phyloP scores from a whole-genome alignment of 1,140 invertebrate species.

The Lepidurus arcticus region DNA sequence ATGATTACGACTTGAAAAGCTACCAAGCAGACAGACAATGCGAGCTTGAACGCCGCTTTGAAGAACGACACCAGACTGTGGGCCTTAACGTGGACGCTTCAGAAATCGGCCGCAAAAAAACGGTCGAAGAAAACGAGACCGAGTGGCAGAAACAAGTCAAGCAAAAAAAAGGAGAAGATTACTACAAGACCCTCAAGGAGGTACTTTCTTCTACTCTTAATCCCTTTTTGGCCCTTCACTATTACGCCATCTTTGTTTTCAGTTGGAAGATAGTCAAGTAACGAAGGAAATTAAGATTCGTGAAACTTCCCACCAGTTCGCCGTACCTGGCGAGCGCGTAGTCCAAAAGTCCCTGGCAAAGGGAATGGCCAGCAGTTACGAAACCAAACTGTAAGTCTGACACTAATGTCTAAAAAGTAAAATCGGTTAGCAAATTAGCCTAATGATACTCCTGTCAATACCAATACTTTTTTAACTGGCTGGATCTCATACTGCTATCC shows the following conservation, averaged over 20 bases:
- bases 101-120: conserved; percentile 49
- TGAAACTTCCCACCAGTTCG: conserved; percentile 71
- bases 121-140: conserved; percentile 64
- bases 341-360: conserved; percentile 67
- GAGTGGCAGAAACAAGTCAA: conserved; percentile 78
- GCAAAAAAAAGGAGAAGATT: conserved; percentile 72
- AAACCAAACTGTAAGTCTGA: conserved; percentile 63
- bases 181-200: conserved; percentile 73
- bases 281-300: conserved; percentile 70
- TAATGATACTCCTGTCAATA: background rate
- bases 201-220: conserved; percentile 38
- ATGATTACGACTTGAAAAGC: conserved; percentile 74
- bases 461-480: background rate
- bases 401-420: background rate
- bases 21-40: conserved; percentile 77
- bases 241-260: conserved; percentile 34
- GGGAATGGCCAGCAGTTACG: conserved; percentile 77
- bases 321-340: conserved; percentile 75
- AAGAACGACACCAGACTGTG: conserved; percentile 17
- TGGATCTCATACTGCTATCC: background rate
- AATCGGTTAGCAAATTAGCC: background rate
- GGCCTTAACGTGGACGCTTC: conserved; percentile 23
- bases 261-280: conserved; percentile 74
- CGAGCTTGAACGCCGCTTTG: conserved; percentile 58
- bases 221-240: background rate